Conservation (phyloP, 1,140 invertebrate species). For the Asbolus verrucosus region DNA sequence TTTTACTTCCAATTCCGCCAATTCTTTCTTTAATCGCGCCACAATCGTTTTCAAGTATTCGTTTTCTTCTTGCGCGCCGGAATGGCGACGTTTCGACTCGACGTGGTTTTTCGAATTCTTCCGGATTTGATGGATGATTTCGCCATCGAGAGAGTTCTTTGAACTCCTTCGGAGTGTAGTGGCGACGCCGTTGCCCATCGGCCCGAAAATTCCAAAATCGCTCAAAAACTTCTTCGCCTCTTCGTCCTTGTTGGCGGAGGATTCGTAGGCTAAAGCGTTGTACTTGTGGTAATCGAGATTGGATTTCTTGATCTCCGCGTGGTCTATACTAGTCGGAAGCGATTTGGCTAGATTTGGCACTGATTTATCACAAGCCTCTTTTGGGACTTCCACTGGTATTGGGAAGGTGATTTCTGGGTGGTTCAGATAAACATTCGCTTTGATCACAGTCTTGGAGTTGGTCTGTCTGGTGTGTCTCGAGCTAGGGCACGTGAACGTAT, state of each 20-base stretch:
- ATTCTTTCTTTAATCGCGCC: slow-evolving; percentile 63
- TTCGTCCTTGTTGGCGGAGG: slow-evolving; percentile 37
- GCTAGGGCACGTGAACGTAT: too few species aligned
- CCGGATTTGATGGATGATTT: slow-evolving; percentile 50
- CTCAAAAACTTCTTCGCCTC: slow-evolving; percentile 61
- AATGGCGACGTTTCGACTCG: slow-evolving; percentile 3
- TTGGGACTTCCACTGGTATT: slow-evolving; percentile 54
- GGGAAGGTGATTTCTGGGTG: slow-evolving; percentile 62
- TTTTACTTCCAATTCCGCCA: slow-evolving; percentile 62
- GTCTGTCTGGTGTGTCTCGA: not conserved
- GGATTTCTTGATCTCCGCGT: slow-evolving; percentile 55
- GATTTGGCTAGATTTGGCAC: slow-evolving; percentile 47
- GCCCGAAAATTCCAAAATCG: slow-evolving; percentile 61
- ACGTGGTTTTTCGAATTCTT: slow-evolving; percentile 56
- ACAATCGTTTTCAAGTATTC: slow-evolving; percentile 62
- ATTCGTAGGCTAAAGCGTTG: slow-evolving; percentile 54
- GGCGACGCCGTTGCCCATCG: slow-evolving; percentile 63
- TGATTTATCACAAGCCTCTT: slow-evolving; percentile 46
- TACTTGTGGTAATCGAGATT: slow-evolving; percentile 60
- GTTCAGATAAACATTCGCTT: slow-evolving; percentile 56
- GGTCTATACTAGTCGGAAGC: slow-evolving; percentile 48
- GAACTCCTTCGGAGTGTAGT: slow-evolving; percentile 51
- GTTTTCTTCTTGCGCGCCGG: slow-evolving; percentile 50
- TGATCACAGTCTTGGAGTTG: slow-evolving; percentile 41
- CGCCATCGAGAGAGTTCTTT: slow-evolving; percentile 45